Evolutionary conservation across 2,797 vertebrate species (phyloP).

Genomic region (Silurus aristotelis): DNA sequence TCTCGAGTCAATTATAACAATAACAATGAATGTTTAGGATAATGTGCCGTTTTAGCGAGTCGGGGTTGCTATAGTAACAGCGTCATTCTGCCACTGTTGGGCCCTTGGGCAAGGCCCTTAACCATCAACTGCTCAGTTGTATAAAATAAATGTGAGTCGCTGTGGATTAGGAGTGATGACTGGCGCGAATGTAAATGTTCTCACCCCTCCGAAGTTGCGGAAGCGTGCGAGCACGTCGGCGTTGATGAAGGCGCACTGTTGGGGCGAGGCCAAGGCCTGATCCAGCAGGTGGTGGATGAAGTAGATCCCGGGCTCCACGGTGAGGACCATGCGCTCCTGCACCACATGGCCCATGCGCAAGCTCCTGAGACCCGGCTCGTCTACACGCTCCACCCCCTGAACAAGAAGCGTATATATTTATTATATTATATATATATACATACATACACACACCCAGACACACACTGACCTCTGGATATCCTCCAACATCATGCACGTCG

Average conservation of each 20-base stretch:
- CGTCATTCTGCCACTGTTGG: background rate
- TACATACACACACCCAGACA: too few species aligned
- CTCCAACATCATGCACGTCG: conserved; percentile 94
- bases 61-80: background rate
- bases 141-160: too few species aligned
- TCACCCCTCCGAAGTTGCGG: conserved; percentile 88
- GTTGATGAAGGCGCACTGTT: conserved; percentile 86
- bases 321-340: conserved; percentile 90
- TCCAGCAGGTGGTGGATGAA: conserved; percentile 94
- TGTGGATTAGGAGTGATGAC: too few species aligned
- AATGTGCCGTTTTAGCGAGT: too few species aligned
- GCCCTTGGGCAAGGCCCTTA: too few species aligned
- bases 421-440: too few species aligned
- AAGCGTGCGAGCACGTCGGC: conserved; percentile 80
- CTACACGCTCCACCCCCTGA: conserved; percentile 82
- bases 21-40: too few species aligned
- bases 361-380: conserved; percentile 84
- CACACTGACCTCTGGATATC: conserved; percentile 89
- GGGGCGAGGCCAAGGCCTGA: conserved; percentile 79
- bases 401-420: background rate
- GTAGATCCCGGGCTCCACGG: conserved; percentile 92
- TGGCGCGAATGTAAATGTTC: background rate
- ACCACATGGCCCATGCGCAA: conserved; percentile 85
- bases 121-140: too few species aligned
- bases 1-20: background rate